Evolutionary conservation across 2,113 vertebrate species (phyloP), one percentile per base, ranked within the genome.

Genomic region (Vulpes ferrilata): DNA sequence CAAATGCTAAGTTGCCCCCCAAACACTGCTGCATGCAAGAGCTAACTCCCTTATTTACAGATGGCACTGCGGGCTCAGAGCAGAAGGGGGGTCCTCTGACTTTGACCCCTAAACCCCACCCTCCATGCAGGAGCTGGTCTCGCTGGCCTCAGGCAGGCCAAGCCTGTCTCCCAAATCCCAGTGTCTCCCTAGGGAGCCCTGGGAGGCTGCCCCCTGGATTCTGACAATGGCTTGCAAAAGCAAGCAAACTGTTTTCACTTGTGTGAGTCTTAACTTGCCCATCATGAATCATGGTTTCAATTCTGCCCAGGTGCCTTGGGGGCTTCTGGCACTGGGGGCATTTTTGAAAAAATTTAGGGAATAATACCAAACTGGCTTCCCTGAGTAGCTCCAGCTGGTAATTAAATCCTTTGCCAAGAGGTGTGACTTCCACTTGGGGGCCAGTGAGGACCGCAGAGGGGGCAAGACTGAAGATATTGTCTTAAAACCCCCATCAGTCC

Each of bases 311-410:
- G 4, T 48, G 74, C 95, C 85, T 84, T 62, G 60, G 19, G 96
- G 90, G 80, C 59, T 55, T 65, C 87, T 95, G 84, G 96, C 88
- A 90, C 3, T 11, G 71, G 71, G 91, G 82, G 79, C 48, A 8
- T 15, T 51, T 84, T 74, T 64, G 35, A 19, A 80, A 65, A 84
- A 90, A 38, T 43, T n/a, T 78, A 80, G 88, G 93, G 95, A 95
- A n/a, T 35, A 53, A 96, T 93, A 93, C 69, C 94, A 95, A 85
- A 88, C 55, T 23, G 78, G 73, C 51, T 88, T 94, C 60, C 73
- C 93, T 73, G 71, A 88, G 79, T 13, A 79, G 51, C 76, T 87
- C 62, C 84, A 94, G 93, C 73, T 95, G 95, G 84, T 64, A 11
- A 62, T 59, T 48, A 74, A 53, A 30, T 2, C 48, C 69, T 67